Conservation (phyloP, 2,113 vertebrate genomes). For the Patagioenas fasciata region DNA sequence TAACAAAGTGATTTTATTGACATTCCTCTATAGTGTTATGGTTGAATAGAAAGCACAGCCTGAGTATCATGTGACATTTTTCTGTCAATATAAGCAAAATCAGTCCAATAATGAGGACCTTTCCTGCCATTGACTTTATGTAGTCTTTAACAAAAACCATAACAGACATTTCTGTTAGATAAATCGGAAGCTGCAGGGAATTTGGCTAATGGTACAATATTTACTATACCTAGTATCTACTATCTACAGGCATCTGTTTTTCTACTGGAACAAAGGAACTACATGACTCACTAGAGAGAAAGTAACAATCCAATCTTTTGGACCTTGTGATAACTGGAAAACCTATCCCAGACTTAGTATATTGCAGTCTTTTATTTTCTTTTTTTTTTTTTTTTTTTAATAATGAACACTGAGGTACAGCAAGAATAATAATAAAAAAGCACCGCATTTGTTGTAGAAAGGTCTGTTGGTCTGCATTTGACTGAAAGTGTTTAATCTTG, state of each 20-base stretch:
- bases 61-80: slow-evolving; percentile 84
- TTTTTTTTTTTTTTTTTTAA: slow-evolving; percentile 53
- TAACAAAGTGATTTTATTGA: slow-evolving; percentile 92
- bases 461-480: slow-evolving; percentile 62
- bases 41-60: slow-evolving; percentile 83
- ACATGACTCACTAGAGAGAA: slow-evolving; percentile 71
- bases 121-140: slow-evolving; percentile 73
- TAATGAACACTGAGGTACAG: slow-evolving; percentile 71
- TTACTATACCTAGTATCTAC: slow-evolving; percentile 69
- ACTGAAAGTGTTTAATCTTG: slow-evolving; percentile 74
- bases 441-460: slow-evolving; percentile 73
- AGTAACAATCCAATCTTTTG: slow-evolving; percentile 70
- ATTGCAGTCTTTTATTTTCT: slow-evolving; percentile 63
- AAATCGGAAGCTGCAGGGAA: slow-evolving; percentile 75
- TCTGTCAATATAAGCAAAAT: slow-evolving; percentile 77
- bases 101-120: slow-evolving; percentile 73
- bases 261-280: slow-evolving; percentile 71
- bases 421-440: slow-evolving; percentile 70
- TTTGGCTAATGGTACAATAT: slow-evolving; percentile 72
- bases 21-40: slow-evolving; percentile 84
- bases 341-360: slow-evolving; percentile 55
- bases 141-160: slow-evolving; percentile 71
- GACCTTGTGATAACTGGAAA: slow-evolving; percentile 62
- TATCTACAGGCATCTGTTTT: slow-evolving; percentile 71
- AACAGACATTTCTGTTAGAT: slow-evolving; percentile 69